These are phyloP conservation scores for Helicoverpa armigera DNA, from an alignment of 1,140 invertebrate species.

Conservation along the genomic window DNA sequence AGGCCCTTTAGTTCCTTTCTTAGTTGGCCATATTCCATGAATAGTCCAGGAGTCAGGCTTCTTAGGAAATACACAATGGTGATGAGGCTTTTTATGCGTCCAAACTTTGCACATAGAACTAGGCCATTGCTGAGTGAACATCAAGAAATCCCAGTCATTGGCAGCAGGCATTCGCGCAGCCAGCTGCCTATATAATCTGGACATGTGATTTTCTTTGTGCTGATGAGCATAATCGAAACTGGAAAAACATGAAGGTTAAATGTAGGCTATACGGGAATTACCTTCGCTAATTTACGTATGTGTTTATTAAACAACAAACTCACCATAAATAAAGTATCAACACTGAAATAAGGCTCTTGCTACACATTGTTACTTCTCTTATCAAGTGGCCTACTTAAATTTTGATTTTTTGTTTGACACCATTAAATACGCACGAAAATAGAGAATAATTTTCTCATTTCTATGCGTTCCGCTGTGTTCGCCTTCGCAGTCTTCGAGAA, in stretches of 20 bases:
- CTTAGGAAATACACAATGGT: constrained; percentile 89
- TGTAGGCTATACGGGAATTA: neutral
- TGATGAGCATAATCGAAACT: constrained; percentile 47
- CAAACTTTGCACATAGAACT: constrained; percentile 91
- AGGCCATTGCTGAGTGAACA: constrained; percentile 94
- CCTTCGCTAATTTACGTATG: neutral
- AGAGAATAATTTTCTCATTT: neutral
- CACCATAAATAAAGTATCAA: constrained; percentile 38
- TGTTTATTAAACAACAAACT: neutral
- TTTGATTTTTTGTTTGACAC: neutral
- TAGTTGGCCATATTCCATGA: constrained; percentile 94
- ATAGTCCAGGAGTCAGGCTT: constrained; percentile 91
- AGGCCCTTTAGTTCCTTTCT: constrained; percentile 89
- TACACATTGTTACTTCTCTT: constrained; percentile 10
- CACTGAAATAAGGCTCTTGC: constrained; percentile 2
- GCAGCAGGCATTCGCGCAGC: neutral
- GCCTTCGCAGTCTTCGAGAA: too few relatives aligned
- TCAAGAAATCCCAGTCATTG: constrained; percentile 90
- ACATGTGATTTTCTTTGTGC: neutral
- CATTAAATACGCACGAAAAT: neutral
- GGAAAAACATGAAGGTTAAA: constrained; percentile 29
- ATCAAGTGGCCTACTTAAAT: neutral
- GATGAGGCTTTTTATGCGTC: constrained; percentile 87
- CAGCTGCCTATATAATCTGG: too few relatives aligned
- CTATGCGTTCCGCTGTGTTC: too few relatives aligned